These are phyloP conservation scores for Alethe castanea DNA, from an alignment of 2,113 vertebrate genomes.

Conservation along the genomic window DNA sequence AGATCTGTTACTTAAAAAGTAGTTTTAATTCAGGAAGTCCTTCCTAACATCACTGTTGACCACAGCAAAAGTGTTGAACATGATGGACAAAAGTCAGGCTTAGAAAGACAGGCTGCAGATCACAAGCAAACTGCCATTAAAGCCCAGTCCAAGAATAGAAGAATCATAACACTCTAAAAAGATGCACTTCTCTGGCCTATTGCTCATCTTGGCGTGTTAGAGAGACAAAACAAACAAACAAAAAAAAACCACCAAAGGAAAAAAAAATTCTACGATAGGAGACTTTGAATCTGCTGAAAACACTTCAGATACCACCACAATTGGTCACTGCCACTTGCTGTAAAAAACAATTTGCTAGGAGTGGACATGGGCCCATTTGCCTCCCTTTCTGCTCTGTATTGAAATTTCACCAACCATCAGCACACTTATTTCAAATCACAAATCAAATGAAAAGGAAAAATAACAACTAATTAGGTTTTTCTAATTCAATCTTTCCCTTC, in stretches of 20 bases:
- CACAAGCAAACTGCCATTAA: background rate
- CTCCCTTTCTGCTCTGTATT: background rate
- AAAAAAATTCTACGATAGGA: background rate
- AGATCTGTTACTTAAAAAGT: background rate
- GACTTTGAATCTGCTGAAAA: background rate
- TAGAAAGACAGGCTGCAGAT: background rate
- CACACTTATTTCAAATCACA: background rate
- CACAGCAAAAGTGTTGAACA: background rate
- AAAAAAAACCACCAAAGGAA: background rate
- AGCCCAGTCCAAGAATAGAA: background rate
- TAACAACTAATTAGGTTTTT: background rate
- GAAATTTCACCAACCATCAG: background rate
- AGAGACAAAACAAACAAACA: background rate
- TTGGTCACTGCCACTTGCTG: background rate
- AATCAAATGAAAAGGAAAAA: background rate
- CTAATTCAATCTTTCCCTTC: background rate
- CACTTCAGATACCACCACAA: background rate
- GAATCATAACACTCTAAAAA: background rate
- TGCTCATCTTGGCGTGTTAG: background rate
- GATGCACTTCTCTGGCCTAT: background rate
- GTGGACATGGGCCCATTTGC: background rate
- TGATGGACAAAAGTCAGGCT: background rate
- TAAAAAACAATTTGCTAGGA: background rate
- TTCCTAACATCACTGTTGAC: background rate
- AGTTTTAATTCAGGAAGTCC: background rate